Base-by-base conservation (phyloP, 2,888 invertebrate species). In the Charanyca ferruginea region DNA sequence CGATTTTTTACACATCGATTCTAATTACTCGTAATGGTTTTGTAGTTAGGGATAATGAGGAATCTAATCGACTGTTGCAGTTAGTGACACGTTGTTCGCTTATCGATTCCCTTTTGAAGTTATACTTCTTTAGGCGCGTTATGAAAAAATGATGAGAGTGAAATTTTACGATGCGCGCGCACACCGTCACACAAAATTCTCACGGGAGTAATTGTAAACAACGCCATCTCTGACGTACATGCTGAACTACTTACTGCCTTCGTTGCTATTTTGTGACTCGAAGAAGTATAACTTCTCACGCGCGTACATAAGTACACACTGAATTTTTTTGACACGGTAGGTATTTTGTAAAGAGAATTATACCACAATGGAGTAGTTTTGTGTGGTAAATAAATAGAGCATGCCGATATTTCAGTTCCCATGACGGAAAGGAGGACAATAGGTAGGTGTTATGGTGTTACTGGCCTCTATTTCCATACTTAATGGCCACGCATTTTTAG, bases 1-100 rank as follows among this genome's bases (percentile, higher is more conserved):
- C 23, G 64, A 44, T 47, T 47, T 70, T 45, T 52, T 63, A 54
- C 49, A 68, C 76, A 62, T 51, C 45, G 73, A 58, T 57, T 77
- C 69, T 35, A 54, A 35, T 77, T 61, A 48, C 22, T 41, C n/a
- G 45, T 32, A 38, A 41, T 58, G 28, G 28, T 35, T 49, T n/a
- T 74, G 59, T 69, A 4, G 49, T 23, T 45, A 47, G 22, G 59
- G 32, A n/a, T 11, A 23, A 38, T 16, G 1, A 38, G 38, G 38
- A 13, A 35, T 35, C 13, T 35, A 11, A 25, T n/a, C 18, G n/a
- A 3, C 13, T n/a, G 9, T 32, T 35, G 3, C 20, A 18, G 23
- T 41, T 9, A 9, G 3, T 1, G 3, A 22, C 41, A 41, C 41
- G 6, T 11, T 35, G 4, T 38, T 51, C n/a, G 9, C 35, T 51